These are phyloP conservation scores for Flexamia atlantica DNA, from an alignment of 2,888 invertebrate genomes.

Conservation along the genomic window DNA sequence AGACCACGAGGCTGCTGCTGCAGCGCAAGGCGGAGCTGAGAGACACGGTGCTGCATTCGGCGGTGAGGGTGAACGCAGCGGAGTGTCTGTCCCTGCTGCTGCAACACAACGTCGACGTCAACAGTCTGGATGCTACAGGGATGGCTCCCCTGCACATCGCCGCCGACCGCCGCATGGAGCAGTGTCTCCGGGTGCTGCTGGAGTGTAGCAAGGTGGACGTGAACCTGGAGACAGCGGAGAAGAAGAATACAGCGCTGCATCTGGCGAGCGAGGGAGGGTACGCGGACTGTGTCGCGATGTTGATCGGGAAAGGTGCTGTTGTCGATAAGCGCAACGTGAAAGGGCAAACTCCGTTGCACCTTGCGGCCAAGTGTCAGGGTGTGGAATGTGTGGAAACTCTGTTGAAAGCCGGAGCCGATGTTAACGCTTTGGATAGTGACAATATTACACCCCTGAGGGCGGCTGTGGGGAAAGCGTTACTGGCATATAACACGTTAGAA, in stretches of 20 bases:
- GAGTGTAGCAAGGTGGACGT: constrained; percentile 85
- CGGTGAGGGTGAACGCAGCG: constrained; percentile 90
- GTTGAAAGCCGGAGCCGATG: constrained; percentile 86
- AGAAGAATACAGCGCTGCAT: constrained; percentile 89
- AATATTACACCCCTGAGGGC: constrained; percentile 90
- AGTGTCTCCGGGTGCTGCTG: constrained; percentile 84
- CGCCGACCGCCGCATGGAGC: constrained; percentile 82
- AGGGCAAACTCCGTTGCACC: constrained; percentile 90
- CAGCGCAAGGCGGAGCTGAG: constrained; percentile 85
- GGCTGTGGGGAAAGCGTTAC: constrained; percentile 89
- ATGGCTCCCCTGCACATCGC: constrained; percentile 88
- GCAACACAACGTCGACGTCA: constrained; percentile 85
- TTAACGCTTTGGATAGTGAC: constrained; percentile 89
- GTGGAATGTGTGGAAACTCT: constrained; percentile 89
- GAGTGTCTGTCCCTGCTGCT: constrained; percentile 88
- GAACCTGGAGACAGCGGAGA: constrained; percentile 84
- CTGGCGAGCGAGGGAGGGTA: constrained; percentile 93
- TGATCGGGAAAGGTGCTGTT: constrained; percentile 86
- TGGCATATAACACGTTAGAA: constrained; percentile 89
- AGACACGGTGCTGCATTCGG: constrained; percentile 90
- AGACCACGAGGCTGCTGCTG: constrained; percentile 88
- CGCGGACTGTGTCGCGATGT: constrained; percentile 86
- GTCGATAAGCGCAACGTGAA: constrained; percentile 86
- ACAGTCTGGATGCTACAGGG: constrained; percentile 83
- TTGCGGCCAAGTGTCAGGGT: constrained; percentile 89